Evolutionary conservation across 2,113 vertebrate genomes (phyloP).

Genomic region (Pelusios castaneus): DNA sequence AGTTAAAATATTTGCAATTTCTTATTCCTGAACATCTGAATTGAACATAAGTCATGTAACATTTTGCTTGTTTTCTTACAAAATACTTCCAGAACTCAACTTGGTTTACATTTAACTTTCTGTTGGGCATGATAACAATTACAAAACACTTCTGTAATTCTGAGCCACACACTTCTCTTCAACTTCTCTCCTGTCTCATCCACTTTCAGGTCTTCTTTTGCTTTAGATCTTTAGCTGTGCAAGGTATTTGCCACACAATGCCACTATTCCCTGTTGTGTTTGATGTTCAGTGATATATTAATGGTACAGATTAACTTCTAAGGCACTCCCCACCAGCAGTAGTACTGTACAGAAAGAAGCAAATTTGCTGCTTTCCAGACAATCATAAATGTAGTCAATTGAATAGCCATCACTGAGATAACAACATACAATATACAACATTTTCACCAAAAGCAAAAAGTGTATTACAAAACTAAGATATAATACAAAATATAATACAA

Average conservation of each 20-base stretch:
- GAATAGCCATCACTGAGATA: background rate
- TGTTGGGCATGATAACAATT: background rate
- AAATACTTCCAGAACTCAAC: conserved; percentile 32
- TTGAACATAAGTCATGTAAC: conserved; percentile 19
- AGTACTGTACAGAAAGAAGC: background rate
- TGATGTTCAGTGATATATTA: background rate
- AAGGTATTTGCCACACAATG: background rate
- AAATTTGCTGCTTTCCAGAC: background rate
- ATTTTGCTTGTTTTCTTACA: background rate
- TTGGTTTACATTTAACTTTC: conserved; percentile 22
- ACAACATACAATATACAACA: background rate
- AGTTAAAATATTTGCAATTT: conserved; percentile 21
- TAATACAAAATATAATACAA: conserved; percentile 47
- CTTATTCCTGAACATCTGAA: background rate
- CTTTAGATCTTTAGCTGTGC: background rate
- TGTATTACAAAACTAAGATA: conserved; percentile 43
- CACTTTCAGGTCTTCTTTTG: background rate
- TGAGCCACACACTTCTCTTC: background rate
- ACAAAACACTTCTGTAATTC: background rate
- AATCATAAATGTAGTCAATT: conserved; percentile 27
- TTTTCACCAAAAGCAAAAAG: conserved; percentile 12
- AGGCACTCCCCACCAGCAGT: background rate
- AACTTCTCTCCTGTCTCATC: background rate
- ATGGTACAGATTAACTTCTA: background rate
- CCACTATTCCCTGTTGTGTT: background rate